Percentiles rank a stretch among this genome's conserved stretches.
phyloP scores from a whole-genome alignment of 1,140 invertebrate species.

The Drosophila persimilis region DNA sequence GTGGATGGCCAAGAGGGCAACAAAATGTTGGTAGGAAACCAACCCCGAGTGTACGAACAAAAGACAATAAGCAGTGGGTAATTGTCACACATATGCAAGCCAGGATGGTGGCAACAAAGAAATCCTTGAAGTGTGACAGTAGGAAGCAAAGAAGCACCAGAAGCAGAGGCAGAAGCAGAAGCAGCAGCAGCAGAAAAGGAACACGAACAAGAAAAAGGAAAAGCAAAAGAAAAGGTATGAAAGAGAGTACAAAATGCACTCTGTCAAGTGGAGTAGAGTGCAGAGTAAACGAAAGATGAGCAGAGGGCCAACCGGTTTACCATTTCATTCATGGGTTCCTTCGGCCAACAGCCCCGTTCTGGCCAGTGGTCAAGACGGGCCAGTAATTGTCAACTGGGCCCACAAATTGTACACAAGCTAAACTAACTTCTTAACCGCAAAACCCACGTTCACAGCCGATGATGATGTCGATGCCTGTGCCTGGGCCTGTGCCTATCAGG shows the following conservation, averaged over 20 bases:
- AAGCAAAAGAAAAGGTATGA: conserved; percentile 16
- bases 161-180: conserved; percentile 21
- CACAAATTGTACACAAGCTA: conserved; percentile 79
- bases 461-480: conserved; percentile 28
- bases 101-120: conserved; percentile 74
- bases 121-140: conserved; percentile 81
- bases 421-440: conserved; percentile 78
- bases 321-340: conserved; percentile 74
- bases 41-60: conserved; percentile 35
- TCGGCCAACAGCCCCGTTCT: conserved; percentile 21
- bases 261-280: conserved; percentile 60
- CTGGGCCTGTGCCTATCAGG: background rate
- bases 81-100: conserved; percentile 67
- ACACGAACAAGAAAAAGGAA: background rate
- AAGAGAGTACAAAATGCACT: conserved; percentile 28
- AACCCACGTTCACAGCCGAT: conserved; percentile 55
- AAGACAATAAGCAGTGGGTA: conserved; percentile 61
- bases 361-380: conserved; percentile 38
- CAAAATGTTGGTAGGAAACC: conserved; percentile 27
- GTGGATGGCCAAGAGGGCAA: conserved; percentile 10
- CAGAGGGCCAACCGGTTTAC: conserved; percentile 65
- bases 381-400: conserved; percentile 60
- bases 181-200: conserved; percentile 2
- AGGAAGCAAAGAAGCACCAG: conserved; percentile 58
- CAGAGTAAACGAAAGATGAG: conserved; percentile 78